Evolutionary conservation across 1,140 invertebrate species (phyloP).

Genomic region (Brachionus rubens): DNA sequence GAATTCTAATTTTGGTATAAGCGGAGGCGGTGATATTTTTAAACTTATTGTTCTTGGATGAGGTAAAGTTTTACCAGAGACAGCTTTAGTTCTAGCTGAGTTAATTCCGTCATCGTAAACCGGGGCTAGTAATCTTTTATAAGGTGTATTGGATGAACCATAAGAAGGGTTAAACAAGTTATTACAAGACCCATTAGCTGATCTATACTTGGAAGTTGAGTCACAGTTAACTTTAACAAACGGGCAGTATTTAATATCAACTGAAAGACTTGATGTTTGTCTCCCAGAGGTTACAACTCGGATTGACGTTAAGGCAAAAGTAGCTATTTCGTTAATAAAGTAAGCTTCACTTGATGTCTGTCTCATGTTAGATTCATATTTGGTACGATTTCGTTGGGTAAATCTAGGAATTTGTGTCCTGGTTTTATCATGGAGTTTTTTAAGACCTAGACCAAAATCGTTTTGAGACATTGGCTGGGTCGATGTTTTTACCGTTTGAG

Average conservation of each 20-base stretch:
- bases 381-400: neutral
- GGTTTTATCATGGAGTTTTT: neutral
- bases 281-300: too few relatives aligned
- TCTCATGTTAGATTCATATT: constrained; percentile 3
- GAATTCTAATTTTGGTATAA: neutral
- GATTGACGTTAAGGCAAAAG: too few relatives aligned
- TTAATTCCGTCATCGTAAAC: constrained; percentile 65
- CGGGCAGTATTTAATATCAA: constrained; percentile 13
- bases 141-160: constrained; percentile 73
- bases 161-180: constrained; percentile 74
- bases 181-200: constrained; percentile 76
- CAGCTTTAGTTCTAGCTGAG: constrained; percentile 5
- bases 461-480: too few relatives aligned
- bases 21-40: neutral
- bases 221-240: neutral
- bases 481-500: too few relatives aligned
- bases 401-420: neutral
- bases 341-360: neutral
- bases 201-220: constrained; percentile 63
- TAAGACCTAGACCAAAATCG: neutral
- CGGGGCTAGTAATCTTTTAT: constrained; percentile 72
- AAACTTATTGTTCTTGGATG: constrained; percentile 5
- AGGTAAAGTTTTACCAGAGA: constrained; percentile 2
- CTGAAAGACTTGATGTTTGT: neutral
- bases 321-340: neutral